Conservation (phyloP, 1,140 invertebrate species). For the Pogonognathellus flavescens region DNA sequence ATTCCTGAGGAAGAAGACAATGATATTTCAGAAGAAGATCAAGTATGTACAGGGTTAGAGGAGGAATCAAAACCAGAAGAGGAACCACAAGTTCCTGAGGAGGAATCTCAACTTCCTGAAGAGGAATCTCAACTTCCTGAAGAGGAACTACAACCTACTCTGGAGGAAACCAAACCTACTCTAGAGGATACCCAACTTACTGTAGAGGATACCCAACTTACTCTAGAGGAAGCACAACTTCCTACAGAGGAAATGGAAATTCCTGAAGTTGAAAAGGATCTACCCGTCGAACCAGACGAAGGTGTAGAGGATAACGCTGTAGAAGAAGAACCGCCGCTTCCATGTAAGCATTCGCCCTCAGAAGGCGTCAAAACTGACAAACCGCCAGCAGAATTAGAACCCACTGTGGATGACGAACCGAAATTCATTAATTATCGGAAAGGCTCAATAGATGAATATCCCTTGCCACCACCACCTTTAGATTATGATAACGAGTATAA, state of each 20-base stretch:
- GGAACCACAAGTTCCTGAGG: not conserved
- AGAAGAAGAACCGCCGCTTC: constrained; percentile 3
- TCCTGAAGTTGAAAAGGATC: too few species aligned
- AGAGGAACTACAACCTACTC: not conserved
- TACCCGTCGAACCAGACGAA: not conserved
- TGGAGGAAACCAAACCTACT: too few species aligned
- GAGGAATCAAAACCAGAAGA: not conserved
- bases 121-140: not conserved
- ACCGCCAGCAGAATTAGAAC: not conserved
- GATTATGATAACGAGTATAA: constrained; percentile 60
- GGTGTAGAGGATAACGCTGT: not conserved
- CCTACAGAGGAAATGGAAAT: too few species aligned
- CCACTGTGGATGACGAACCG: not conserved
- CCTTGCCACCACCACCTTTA: constrained; percentile 59
- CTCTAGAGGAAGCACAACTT: too few species aligned
- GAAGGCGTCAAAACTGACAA: not conserved
- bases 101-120: not conserved
- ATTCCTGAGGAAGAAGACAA: constrained; percentile 5
- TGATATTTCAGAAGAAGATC: constrained; percentile 13
- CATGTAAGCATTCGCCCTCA: not conserved
- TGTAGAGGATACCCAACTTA: too few species aligned
- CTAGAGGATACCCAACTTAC: too few species aligned
- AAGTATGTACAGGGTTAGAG: too few species aligned
- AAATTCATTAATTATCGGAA: constrained; percentile 41
- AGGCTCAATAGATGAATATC: constrained; percentile 62